Evolutionary conservation across 2,113 vertebrate species (phyloP).

Genomic region (Istiophorus platypterus): DNA sequence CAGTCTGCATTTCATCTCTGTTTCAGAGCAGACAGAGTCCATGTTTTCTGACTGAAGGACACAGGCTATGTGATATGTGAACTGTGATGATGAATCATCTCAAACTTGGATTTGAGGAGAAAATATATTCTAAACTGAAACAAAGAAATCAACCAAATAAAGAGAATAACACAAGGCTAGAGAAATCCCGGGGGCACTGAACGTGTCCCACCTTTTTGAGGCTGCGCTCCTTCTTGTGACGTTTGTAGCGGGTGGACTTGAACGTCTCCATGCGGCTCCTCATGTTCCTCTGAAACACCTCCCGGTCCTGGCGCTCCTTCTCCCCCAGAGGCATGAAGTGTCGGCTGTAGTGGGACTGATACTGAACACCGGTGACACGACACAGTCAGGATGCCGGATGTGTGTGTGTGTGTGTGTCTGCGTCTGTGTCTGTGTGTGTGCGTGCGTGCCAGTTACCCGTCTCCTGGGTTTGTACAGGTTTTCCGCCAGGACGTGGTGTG

Average conservation of each 20-base stretch:
- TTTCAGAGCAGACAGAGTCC: too few species aligned
- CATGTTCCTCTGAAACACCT: slow-evolving; percentile 98
- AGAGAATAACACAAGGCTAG: too few species aligned
- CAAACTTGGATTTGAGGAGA: too few species aligned
- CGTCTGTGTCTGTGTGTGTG: neutral
- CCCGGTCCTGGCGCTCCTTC: slow-evolving; percentile 94
- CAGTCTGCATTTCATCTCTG: too few species aligned
- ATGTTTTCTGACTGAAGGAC: too few species aligned
- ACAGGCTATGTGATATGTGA: too few species aligned
- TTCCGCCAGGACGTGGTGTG: slow-evolving; percentile 93
- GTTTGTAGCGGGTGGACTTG: slow-evolving; percentile 93
- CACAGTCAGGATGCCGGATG: neutral
- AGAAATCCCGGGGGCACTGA: too few species aligned
- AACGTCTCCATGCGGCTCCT: slow-evolving; percentile 94
- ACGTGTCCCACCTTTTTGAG: slow-evolving; percentile 88
- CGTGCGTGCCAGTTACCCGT: slow-evolving; percentile 80
- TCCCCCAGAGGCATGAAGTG: slow-evolving; percentile 95
- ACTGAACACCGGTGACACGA: slow-evolving; percentile 78
- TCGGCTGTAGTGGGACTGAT: slow-evolving; percentile 95
- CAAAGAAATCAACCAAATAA: too few species aligned
- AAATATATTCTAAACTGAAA: too few species aligned
- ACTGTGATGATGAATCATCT: too few species aligned
- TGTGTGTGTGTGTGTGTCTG: slow-evolving; percentile 1
- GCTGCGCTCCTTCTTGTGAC: slow-evolving; percentile 90
- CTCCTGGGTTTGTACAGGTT: slow-evolving; percentile 95